Evolutionary conservation across 2,113 vertebrate genomes (phyloP), one percentile per base, ranked within the genome.

Genomic region (Lagopus muta): DNA sequence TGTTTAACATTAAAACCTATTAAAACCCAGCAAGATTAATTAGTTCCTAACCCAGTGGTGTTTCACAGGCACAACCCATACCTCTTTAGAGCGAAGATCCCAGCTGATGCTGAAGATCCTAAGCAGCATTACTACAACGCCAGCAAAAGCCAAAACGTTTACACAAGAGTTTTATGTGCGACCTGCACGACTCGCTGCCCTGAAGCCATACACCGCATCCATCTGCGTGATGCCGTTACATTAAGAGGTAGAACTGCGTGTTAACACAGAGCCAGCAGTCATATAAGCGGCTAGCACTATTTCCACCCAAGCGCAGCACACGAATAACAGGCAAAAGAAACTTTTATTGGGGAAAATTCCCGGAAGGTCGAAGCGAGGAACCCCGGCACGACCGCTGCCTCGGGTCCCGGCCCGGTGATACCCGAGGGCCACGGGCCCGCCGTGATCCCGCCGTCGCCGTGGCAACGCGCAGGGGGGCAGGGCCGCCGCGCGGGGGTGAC

Each of bases 231-330:
- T 8, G 47, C 19, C 19, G 17, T 54, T 6, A 4, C 24, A 71
- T 60, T 28, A 36, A 1, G 3, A 8, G 52, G n/a, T 8, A 75
- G 16, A 81, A 10, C 19, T 0, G 1, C 52, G 10, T 30, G 22
- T 8, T 27, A 66, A 61, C 38, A n/a, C 28, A 5, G 60, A n/a
- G n/a, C 28, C 21, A 34, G 3, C 5, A 30, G 80, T 25, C 9
- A 40, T 8, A n/a, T 2, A 17, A 58, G 30, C 40, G 58, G 17
- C 22, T 0, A 65, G 75, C 9, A 21, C 6, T 3, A 17, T 34
- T n/a, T 80, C 10, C 28, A 64, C 14, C 65, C 12, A 91, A 40
- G 1, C 7, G 21, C 13, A 69, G 38, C 54, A 73, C 12, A 36
- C 2, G 18, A 70, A 4, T 12, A 74, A 86, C 45, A 75, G 13